These are phyloP conservation scores for Philopotamus ludificatus DNA, from an alignment of 1,140 invertebrate genomes.

Conservation along the genomic window DNA sequence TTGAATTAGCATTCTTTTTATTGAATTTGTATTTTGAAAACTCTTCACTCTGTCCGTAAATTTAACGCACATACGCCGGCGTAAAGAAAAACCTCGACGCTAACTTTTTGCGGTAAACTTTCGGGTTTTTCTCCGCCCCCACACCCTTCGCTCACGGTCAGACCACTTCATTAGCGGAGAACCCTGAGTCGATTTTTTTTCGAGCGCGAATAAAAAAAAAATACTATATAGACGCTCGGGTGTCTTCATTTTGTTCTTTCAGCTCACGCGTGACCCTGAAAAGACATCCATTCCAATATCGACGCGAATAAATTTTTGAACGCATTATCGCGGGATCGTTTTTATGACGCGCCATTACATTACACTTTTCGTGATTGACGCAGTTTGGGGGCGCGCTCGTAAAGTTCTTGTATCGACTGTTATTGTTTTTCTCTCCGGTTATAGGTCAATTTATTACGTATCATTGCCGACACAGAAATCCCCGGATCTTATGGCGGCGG, in stretches of 20 bases:
- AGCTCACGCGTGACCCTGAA: neutral
- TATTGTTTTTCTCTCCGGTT: neutral
- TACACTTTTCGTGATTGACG: neutral
- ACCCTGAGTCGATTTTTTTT: neutral
- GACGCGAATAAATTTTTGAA: neutral
- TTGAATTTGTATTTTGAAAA: neutral
- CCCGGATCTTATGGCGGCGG: neutral
- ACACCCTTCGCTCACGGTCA: too few relatives aligned
- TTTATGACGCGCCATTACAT: neutral
- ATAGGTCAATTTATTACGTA: neutral
- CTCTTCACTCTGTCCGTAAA: neutral
- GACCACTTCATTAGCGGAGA: neutral
- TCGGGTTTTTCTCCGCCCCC: neutral
- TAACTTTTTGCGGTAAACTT: neutral
- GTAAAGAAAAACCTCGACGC: neutral
- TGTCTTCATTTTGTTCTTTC: neutral
- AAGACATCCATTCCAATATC: neutral
- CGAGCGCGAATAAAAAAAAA: neutral
- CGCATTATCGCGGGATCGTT: neutral
- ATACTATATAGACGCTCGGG: too few relatives aligned
- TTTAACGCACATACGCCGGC: neutral
- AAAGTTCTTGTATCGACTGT: neutral
- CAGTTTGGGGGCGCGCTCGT: neutral
- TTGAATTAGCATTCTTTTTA: too few relatives aligned
- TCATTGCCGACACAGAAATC: neutral